Percentiles rank a stretch among this genome's conserved stretches.
phyloP scores from a whole-genome alignment of 1,140 invertebrate genomes.

The Contarinia nasturtii region DNA sequence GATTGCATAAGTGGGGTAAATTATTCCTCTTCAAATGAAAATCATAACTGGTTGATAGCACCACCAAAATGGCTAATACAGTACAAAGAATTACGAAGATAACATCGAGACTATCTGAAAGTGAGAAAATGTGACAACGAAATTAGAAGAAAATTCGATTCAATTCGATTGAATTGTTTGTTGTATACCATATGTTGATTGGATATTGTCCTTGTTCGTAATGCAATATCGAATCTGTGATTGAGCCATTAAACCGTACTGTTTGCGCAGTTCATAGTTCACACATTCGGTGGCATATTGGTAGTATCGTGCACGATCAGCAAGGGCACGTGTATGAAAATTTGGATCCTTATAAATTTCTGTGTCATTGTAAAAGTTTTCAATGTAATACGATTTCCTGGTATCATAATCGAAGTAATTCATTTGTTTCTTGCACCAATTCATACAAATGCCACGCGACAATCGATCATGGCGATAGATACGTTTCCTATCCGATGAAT shows the following conservation, averaged over 20 bases:
- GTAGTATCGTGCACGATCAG: conserved; percentile 10
- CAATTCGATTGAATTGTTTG: not conserved
- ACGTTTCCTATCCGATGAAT: conserved; percentile 24
- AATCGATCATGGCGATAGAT: conserved; percentile 30
- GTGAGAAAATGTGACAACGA: not conserved
- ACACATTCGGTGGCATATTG: conserved; percentile 13
- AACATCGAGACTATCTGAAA: not conserved
- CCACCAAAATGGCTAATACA: not conserved
- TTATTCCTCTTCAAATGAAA: not conserved
- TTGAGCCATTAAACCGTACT: conserved; percentile 9
- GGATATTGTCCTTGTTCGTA: conserved; percentile 5
- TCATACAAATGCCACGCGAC: conserved; percentile 28
- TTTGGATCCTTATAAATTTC: conserved; percentile 6
- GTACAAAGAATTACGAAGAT: not conserved
- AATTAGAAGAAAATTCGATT: not conserved
- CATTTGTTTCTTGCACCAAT: conserved; percentile 10
- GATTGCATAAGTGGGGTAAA: not conserved
- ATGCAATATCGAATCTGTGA: conserved; percentile 17
- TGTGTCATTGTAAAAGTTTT: conserved; percentile 8
- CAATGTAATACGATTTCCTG: conserved; percentile 6
- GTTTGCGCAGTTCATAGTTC: conserved; percentile 11
- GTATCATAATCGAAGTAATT: conserved; percentile 1
- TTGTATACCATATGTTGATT: not conserved
- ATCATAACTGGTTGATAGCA: not conserved
- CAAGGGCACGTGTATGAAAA: conserved; percentile 9